Percentiles rank a stretch among this genome's conserved stretches.
phyloP scores from a whole-genome alignment of 2,797 vertebrate genomes.

The Sebastes taczanowskii region DNA sequence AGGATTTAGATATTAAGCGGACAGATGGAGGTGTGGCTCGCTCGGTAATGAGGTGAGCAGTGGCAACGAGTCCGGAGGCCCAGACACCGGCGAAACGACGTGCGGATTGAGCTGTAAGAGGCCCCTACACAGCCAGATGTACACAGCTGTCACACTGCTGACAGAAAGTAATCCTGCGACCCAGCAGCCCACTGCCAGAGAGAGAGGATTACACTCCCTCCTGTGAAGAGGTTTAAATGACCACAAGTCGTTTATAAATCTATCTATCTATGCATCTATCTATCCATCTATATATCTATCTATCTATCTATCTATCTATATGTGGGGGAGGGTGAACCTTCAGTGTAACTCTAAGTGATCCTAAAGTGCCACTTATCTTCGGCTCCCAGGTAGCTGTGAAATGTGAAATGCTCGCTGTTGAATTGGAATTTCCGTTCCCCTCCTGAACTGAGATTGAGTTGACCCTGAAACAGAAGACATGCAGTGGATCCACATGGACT shows the following conservation, averaged over 20 bases:
- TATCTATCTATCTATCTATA: not conserved
- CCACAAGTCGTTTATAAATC: not conserved
- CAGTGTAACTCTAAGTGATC: conserved; percentile 9
- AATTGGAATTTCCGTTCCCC: conserved; percentile 47
- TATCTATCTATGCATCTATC: not conserved
- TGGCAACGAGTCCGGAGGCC: conserved; percentile 67
- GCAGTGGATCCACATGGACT: conserved; percentile 6
- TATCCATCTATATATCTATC: not conserved
- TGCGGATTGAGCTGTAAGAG: conserved; percentile 81
- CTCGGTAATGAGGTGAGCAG: conserved; percentile 75
- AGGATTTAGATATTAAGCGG: conserved; percentile 72
- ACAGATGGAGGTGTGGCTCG: conserved; percentile 73
- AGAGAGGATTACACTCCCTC: conserved; percentile 20
- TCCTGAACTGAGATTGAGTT: conserved; percentile 28
- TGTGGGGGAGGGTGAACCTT: not conserved
- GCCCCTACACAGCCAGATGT: conserved; percentile 84
- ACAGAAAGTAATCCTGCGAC: conserved; percentile 79
- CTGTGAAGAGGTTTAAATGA: conserved; percentile 9
- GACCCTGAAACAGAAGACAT: conserved; percentile 16
- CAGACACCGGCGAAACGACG: conserved; percentile 77
- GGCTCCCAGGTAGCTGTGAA: conserved; percentile 32
- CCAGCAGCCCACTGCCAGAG: conserved; percentile 28
- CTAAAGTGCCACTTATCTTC: conserved; percentile 29
- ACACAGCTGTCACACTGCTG: conserved; percentile 88
- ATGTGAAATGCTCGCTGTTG: conserved; percentile 26